These are phyloP conservation scores for Drosophila rellima DNA, from an alignment of 2,888 invertebrate genomes.

Conservation along the genomic window DNA sequence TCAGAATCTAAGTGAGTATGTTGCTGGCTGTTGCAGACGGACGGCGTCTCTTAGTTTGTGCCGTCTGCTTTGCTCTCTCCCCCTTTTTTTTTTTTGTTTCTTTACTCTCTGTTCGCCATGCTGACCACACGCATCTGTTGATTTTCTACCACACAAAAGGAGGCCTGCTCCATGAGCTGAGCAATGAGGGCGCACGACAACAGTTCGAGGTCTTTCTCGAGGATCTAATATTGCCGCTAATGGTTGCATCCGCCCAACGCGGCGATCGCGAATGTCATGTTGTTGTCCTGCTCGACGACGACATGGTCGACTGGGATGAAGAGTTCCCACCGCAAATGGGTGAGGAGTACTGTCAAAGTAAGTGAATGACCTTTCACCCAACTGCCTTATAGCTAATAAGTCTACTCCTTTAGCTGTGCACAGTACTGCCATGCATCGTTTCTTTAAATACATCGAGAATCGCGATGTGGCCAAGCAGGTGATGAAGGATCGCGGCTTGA, in stretches of 20 bases:
- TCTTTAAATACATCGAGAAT: constrained; percentile 99
- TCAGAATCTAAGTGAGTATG: constrained; percentile 95
- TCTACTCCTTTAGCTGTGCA: constrained; percentile 90
- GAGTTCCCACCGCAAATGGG: constrained; percentile 99
- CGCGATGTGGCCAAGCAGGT: constrained; percentile 99
- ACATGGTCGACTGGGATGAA: constrained; percentile 98
- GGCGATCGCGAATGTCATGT: constrained; percentile 99
- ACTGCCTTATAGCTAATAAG: background rate
- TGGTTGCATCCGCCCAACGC: constrained; percentile 97
- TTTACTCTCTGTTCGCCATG: constrained; percentile 39
- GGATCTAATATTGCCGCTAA: constrained; percentile 96
- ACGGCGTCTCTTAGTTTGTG: constrained; percentile 66
- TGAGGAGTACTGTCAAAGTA: constrained; percentile 98
- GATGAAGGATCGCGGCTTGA: constrained; percentile 98
- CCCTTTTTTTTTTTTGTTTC: constrained; percentile 23
- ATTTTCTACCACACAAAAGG: constrained; percentile 85
- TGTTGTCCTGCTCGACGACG: constrained; percentile 97
- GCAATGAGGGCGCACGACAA: constrained; percentile 99
- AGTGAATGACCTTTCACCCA: no score
- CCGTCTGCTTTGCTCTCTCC: constrained; percentile 59
- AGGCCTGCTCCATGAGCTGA: constrained; percentile 98
- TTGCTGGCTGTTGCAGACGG: constrained; percentile 35
- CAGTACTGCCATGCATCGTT: constrained; percentile 97
- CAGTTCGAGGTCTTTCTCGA: constrained; percentile 99
- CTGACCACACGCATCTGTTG: constrained; percentile 56